These are phyloP conservation scores for Euwallacea fornicatus DNA, from an alignment of 1,140 invertebrate species.

Conservation along the genomic window DNA sequence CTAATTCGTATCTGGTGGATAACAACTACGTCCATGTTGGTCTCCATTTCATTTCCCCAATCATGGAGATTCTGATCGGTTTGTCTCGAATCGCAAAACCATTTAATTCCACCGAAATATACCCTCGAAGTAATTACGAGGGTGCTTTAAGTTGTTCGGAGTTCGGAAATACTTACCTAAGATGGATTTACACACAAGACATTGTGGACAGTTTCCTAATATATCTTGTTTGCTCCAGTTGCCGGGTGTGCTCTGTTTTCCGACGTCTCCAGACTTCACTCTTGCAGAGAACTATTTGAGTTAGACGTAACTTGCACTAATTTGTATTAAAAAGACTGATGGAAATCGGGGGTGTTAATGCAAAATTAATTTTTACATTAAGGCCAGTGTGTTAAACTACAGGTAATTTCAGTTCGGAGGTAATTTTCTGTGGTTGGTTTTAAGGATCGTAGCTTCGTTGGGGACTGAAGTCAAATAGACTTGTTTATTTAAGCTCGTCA, in stretches of 20 bases:
- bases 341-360: too few relatives aligned
- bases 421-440: too few relatives aligned
- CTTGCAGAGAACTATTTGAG: background rate
- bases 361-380: too few relatives aligned
- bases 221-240: constrained; percentile 21
- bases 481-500: too few relatives aligned
- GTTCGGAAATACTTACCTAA: constrained; percentile 29
- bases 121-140: constrained; percentile 26
- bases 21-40: constrained; percentile 2
- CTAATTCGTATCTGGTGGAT: too few relatives aligned
- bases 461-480: too few relatives aligned
- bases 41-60: constrained; percentile 6
- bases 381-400: too few relatives aligned
- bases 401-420: too few relatives aligned
- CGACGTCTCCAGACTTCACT: background rate
- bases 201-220: constrained; percentile 29
- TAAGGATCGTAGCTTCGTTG: too few relatives aligned
- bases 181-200: constrained; percentile 28
- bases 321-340: background rate
- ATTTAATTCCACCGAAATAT: constrained; percentile 30
- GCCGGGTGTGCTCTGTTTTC: background rate
- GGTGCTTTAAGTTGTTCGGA: constrained; percentile 27
- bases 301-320: background rate
- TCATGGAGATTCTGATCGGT: constrained; percentile 23
- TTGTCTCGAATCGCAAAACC: constrained; percentile 22